Percentiles rank a stretch among this genome's conserved stretches.
Evolutionary conservation across 1,140 invertebrate species (phyloP).

Genomic region (Muscidifurax raptorellus): DNA sequence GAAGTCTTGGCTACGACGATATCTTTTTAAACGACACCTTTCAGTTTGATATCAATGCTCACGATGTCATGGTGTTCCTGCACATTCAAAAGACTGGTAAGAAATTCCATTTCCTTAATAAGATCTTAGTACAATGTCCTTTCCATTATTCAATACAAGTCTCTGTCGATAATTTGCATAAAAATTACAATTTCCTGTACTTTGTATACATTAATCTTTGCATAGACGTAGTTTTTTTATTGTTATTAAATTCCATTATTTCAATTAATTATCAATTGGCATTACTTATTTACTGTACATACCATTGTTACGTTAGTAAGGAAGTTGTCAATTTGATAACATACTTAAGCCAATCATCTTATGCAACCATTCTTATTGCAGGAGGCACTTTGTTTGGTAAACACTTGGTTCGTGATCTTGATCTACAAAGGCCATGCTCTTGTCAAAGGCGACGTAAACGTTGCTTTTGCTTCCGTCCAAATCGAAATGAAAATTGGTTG

Average conservation of each 20-base stretch:
- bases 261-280: no score
- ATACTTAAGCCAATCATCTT: not conserved
- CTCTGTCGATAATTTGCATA: not conserved
- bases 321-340: not conserved
- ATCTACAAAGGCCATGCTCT: slow-evolving; percentile 90
- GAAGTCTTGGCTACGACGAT: slow-evolving; percentile 83
- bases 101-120: slow-evolving; percentile 29
- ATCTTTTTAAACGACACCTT: slow-evolving; percentile 88
- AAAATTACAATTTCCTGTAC: not conserved
- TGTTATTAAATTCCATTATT: not conserved
- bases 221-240: no score
- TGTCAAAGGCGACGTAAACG: slow-evolving; percentile 90
- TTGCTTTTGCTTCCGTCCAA: slow-evolving; percentile 94
- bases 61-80: slow-evolving; percentile 98
- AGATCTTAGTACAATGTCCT: not conserved
- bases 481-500: slow-evolving; percentile 95
- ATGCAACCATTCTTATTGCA: slow-evolving; percentile 53
- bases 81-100: slow-evolving; percentile 97
- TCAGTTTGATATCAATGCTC: slow-evolving; percentile 90
- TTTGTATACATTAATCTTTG: not conserved
- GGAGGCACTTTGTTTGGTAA: slow-evolving; percentile 95
- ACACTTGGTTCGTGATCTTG: slow-evolving; percentile 95
- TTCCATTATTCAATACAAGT: not conserved
- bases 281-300: not conserved
- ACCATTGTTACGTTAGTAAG: no score